Evolutionary conservation across 2,797 vertebrate genomes (phyloP).

Genomic region (Chrosomus eos): DNA sequence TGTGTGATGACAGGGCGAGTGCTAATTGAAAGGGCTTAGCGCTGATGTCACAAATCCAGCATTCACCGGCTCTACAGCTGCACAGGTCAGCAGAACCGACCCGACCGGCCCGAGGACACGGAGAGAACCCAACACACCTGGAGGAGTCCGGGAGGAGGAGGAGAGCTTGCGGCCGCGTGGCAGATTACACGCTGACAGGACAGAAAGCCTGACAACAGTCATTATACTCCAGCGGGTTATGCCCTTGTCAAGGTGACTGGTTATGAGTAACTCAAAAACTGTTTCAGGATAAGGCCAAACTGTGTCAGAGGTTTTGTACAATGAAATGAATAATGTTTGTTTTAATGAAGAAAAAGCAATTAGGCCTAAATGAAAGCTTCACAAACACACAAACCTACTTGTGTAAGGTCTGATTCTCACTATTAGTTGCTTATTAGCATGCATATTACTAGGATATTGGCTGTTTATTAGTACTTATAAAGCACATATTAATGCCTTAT

Average conservation of each 20-base stretch:
- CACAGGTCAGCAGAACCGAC: conserved; percentile 51
- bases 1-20: conserved; percentile 75
- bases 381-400: not conserved
- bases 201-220: conserved; percentile 65
- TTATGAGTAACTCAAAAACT: not conserved
- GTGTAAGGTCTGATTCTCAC: no score
- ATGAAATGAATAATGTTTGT: not conserved
- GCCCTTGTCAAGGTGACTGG: conserved; percentile 44
- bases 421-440: no score
- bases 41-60: conserved; percentile 71
- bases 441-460: no score
- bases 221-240: conserved; percentile 63
- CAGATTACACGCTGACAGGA: conserved; percentile 74
- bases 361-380: not conserved
- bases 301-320: not conserved
- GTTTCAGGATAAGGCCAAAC: not conserved
- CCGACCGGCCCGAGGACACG: not conserved
- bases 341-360: not conserved
- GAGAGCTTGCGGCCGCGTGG: conserved; percentile 56
- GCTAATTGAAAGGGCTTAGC: conserved; percentile 73
- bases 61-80: conserved; percentile 70
- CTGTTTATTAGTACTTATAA: no score
- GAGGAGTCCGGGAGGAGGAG: conserved; percentile 27
- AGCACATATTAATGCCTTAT: no score
- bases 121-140: conserved; percentile 64